Evolutionary conservation across 2,113 vertebrate species (phyloP).

Genomic region (Heterocephalus glaber): DNA sequence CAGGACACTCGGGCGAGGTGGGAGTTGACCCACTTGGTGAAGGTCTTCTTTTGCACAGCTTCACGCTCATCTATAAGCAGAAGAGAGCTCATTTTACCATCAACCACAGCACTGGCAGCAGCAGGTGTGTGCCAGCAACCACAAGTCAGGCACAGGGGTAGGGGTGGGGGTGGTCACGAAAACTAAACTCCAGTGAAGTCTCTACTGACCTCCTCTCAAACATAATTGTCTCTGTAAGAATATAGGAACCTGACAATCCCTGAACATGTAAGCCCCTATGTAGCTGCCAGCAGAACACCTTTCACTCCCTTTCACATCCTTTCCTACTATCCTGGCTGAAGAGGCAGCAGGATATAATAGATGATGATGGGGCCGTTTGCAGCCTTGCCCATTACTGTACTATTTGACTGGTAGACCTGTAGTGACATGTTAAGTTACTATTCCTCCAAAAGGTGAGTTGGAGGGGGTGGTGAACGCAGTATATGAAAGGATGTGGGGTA

Average conservation of each 20-base stretch:
- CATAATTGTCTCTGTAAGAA: neutral
- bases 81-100: conserved; percentile 36
- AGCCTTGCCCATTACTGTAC: neutral
- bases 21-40: conserved; percentile 98
- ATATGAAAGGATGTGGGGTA: neutral
- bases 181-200: neutral
- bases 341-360: neutral
- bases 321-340: neutral
- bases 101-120: neutral
- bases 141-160: neutral
- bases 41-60: conserved; percentile 98
- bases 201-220: neutral
- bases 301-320: neutral
- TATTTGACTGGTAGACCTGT: neutral
- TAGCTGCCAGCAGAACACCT: neutral
- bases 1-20: conserved; percentile 95
- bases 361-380: neutral
- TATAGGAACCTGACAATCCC: neutral
- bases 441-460: neutral
- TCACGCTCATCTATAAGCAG: conserved; percentile 92
- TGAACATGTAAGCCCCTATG: neutral
- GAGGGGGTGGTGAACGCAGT: neutral
- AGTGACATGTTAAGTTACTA: neutral
- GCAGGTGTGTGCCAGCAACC: neutral
- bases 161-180: neutral